Conservation (phyloP, 2,888 invertebrate species). For the Hybos culiciformis region DNA sequence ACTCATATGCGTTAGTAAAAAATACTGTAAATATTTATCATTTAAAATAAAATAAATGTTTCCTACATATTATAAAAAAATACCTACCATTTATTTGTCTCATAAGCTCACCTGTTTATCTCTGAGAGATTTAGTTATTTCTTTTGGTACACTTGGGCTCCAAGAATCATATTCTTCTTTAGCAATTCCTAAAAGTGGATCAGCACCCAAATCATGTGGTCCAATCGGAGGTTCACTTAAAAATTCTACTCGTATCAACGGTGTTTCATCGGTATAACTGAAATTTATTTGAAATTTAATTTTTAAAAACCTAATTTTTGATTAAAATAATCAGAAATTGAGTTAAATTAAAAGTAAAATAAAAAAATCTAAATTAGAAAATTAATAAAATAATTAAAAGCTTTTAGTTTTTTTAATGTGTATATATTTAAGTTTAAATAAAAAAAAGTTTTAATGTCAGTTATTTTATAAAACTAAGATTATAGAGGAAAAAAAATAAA, state of each 20-base stretch:
- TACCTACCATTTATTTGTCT: background rate
- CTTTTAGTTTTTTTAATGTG: slow-evolving; percentile 7
- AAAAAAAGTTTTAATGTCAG: too few species aligned
- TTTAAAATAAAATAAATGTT: background rate
- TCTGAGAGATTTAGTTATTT: slow-evolving; percentile 55
- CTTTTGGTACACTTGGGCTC: slow-evolving; percentile 82
- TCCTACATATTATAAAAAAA: background rate
- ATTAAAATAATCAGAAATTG: background rate
- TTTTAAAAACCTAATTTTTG: background rate
- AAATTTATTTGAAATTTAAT: slow-evolving; percentile 12
- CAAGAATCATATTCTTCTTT: slow-evolving; percentile 85
- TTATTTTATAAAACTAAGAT: too few species aligned
- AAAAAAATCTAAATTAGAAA: background rate
- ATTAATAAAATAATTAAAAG: slow-evolving; percentile 4
- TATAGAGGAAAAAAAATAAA: too few species aligned
- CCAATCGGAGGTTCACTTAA: slow-evolving; percentile 58
- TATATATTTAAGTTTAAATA: slow-evolving; percentile 10
- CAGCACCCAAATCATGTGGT: slow-evolving; percentile 66
- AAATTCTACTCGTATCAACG: slow-evolving; percentile 53
- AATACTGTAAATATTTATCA: background rate
- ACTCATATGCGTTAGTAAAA: background rate
- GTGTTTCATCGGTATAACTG: slow-evolving; percentile 58
- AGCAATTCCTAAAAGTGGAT: slow-evolving; percentile 63
- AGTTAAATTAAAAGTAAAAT: background rate
- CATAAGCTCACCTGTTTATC: slow-evolving; percentile 33